Evolutionary conservation across 2,888 invertebrate genomes (phyloP), one percentile per base, ranked within the genome.

Genomic region (Monoplex corrugatus): DNA sequence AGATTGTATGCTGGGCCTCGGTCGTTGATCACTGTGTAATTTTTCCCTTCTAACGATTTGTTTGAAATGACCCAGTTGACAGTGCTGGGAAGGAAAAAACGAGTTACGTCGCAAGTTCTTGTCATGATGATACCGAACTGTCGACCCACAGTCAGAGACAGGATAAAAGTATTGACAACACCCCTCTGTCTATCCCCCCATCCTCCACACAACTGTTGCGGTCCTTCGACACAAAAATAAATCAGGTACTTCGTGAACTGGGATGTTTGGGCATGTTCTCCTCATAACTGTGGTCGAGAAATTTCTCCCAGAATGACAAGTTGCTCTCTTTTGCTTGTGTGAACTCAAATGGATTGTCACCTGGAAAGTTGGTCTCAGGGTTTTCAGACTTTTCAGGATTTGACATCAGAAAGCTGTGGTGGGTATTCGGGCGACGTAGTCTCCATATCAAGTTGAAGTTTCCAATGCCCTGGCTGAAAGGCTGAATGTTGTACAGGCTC

Each of bases 151-250:
- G 90, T 82, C 43, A 72, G 45, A 0, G 92, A 87, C 63, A 92
- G 87, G 1, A 90, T 32, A 68, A 89, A 92, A 32, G 87, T 84
- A 35, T 88, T 80, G 38, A 91, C 88, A 0, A 92, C 23, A 1
- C 90, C 91, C 32, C 90, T 87, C 68, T 92, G 92, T 23, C 92
- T 63, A 38, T 92, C 92, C 10, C 91, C 92, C 85, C 91, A 90
- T 1, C 92, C 92, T 3, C 90, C 90, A 82, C 92, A 92, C 35
- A 87, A 89, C 32, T 38, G 43, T n/a, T 32, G 82, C 16, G 35
- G n/a, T n/a, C n/a, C n/a, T n/a, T n/a, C 28, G 44, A 90, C 92
- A 85, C 92, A 92, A 35, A 90, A 5, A 63, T 90, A 92, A 85
- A 92, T 89, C 13, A 92, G 44, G 72, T 89, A 92, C 45, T 87